phyloP scores from a whole-genome alignment of 2,113 vertebrate genomes.

The Scortum barcoo region DNA sequence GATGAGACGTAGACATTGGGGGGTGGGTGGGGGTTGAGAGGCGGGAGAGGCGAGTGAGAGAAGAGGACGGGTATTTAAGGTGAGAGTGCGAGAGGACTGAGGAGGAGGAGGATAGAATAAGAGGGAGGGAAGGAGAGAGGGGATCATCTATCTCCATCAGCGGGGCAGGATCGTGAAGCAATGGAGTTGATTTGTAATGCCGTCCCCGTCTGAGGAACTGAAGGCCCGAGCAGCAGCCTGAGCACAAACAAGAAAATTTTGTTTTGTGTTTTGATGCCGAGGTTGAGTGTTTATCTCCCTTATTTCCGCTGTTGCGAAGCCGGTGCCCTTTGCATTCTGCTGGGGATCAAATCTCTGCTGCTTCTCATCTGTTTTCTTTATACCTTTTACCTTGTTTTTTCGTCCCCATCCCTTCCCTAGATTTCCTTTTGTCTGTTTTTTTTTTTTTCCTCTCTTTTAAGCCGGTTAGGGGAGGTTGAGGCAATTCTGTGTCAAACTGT shows the following conservation, averaged over 20 bases:
- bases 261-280: conserved; percentile 34
- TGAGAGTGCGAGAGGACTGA: conserved; percentile 38
- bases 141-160: conserved; percentile 62
- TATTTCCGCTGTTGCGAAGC: not conserved
- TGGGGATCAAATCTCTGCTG: conserved; percentile 22
- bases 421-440: not conserved
- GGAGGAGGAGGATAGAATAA: conserved; percentile 29
- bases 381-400: conserved; percentile 5
- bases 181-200: conserved; percentile 48
- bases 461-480: not conserved
- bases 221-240: conserved; percentile 6
- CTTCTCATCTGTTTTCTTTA: conserved; percentile 22
- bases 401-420: not conserved
- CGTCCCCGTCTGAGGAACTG: conserved; percentile 32
- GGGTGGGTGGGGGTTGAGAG: too few relatives aligned
- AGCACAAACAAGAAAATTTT: conserved; percentile 32
- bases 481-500: not conserved
- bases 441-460: not conserved
- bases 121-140: conserved; percentile 23
- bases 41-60: conserved; percentile 15
- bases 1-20: conserved; percentile 5
- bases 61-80: conserved; percentile 33
- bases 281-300: conserved; percentile 16
- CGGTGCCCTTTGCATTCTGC: conserved; percentile 17
- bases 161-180: conserved; percentile 19